A percentile compares a stretch with the other conserved stretches of the same genome.
These are phyloP conservation scores for Gulo gulo DNA, from an alignment of 2,113 vertebrate genomes.

Conservation along the genomic window DNA sequence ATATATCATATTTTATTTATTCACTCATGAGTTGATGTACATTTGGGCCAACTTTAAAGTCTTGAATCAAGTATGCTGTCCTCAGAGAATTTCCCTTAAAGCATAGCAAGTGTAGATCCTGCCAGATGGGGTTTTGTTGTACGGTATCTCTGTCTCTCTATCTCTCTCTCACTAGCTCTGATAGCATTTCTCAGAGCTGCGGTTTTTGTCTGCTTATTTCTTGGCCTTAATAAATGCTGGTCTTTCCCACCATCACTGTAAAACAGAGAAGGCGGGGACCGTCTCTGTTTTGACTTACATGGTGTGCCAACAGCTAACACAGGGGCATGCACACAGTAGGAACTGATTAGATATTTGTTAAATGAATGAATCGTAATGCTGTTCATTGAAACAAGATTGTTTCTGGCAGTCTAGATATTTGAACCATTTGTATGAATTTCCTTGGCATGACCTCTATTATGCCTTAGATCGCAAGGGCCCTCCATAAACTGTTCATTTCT, in stretches of 20 bases:
- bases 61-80: not conserved
- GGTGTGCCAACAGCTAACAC: not conserved
- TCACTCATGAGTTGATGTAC: not conserved
- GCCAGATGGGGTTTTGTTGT: not conserved
- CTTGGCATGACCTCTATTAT: not conserved
- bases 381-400: conserved; percentile 11
- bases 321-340: not conserved
- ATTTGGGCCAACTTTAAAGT: not conserved
- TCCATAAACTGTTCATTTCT: not conserved
- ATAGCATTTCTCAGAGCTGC: not conserved
- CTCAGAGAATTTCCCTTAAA: not conserved
- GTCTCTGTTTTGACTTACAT: not conserved
- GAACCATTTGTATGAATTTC: conserved; percentile 20
- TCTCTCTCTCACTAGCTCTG: not conserved
- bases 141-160: not conserved
- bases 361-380: conserved; percentile 3
- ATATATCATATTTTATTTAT: not conserved
- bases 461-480: not conserved
- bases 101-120: not conserved
- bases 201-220: not conserved
- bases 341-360: not conserved
- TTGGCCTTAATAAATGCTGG: not conserved
- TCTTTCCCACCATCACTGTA: not conserved
- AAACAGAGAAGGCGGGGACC: not conserved
- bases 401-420: not conserved